Base-by-base conservation (phyloP, 35 echinoderm and acorn worm genomes). In the Heliocidaris tuberculata region DNA sequence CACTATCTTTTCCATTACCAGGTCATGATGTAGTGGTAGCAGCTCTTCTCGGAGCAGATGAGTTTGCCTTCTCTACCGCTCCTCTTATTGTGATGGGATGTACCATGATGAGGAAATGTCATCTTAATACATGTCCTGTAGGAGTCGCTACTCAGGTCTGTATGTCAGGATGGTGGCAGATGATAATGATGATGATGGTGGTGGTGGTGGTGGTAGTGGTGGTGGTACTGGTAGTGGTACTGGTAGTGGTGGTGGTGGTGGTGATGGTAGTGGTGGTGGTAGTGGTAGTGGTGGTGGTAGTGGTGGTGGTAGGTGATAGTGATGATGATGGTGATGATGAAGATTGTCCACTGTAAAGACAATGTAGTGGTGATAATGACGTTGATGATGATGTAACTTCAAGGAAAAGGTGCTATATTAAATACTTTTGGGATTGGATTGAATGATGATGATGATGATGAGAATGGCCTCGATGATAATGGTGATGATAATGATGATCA, bases 51-150 rank as follows among this genome's bases (percentile, higher is more conserved):
- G 98, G 98, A 78, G 98, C 98, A 6, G 98, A 99, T 94, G 98
- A 99, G 93, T 99, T 99, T 97, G 97, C 97, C 10, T 99, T 99
- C 93, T 99, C 98, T 35, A 99, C 98, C 27, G 94, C 97, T 6
- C 98, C 98, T 35, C 95, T 99, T 54, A 99, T 99, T 49, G 88
- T 95, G 2, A 94, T 99, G 59, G 98, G 98, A 15, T 99, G 98
- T 56, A 99, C 94, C 90, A 99, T 99, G 98, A 97, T 97, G 98
- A 96, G 97, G 15, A 99, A 99, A 61, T 99, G 98, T 94, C 98
- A 99, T 88, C 96, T 99, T 1, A 99, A 99, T 92, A 99, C 98
- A 7, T 99, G 98, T 78, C 98, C 98, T 60, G 98, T 99, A 15
- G 98, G 98, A 56, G 94, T 99, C 48, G 98, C 98, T 59, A 99